Conservation (phyloP, 2,888 invertebrate genomes). For the Dasysyrphus albostriatus region DNA sequence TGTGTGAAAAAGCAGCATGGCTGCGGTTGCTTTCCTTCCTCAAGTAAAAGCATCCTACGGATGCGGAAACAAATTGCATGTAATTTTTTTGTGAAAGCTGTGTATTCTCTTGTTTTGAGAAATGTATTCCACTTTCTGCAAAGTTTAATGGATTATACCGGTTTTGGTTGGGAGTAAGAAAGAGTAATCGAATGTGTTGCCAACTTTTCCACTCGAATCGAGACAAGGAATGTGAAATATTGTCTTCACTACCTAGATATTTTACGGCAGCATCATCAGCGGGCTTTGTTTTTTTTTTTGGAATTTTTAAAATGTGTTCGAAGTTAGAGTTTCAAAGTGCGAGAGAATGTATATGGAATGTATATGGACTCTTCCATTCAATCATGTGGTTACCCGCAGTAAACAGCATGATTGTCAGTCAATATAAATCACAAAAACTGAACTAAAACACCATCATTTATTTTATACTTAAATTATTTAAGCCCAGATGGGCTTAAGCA, state of each 20-base stretch:
- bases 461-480: conserved; percentile 16
- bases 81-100: conserved; percentile 72
- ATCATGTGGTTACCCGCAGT: conserved; percentile 63
- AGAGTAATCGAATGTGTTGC: conserved; percentile 73
- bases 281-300: conserved; percentile 49
- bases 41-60: conserved; percentile 69
- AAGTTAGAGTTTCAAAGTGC: conserved; percentile 6
- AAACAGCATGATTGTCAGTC: conserved; percentile 49
- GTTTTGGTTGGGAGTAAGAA: conserved; percentile 70
- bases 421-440: conserved; percentile 59
- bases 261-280: conserved; percentile 36
- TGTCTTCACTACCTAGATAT: conserved; percentile 57
- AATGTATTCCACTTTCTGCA: conserved; percentile 74
- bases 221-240: conserved; percentile 70
- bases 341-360: neutral
- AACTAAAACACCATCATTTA: conserved; percentile 2
- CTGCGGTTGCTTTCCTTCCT: conserved; percentile 66
- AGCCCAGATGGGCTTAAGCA: neutral
- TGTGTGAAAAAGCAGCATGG: conserved; percentile 72
- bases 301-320: conserved; percentile 7
- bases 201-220: conserved; percentile 66
- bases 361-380: conserved; percentile 50
- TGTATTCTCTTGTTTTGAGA: conserved; percentile 72
- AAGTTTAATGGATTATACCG: conserved; percentile 76
- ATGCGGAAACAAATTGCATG: conserved; percentile 75